Evolutionary conservation across 1,140 invertebrate genomes (phyloP), one percentile per base, ranked within the genome.

Genomic region (Zaprionus ghesquierei): DNA sequence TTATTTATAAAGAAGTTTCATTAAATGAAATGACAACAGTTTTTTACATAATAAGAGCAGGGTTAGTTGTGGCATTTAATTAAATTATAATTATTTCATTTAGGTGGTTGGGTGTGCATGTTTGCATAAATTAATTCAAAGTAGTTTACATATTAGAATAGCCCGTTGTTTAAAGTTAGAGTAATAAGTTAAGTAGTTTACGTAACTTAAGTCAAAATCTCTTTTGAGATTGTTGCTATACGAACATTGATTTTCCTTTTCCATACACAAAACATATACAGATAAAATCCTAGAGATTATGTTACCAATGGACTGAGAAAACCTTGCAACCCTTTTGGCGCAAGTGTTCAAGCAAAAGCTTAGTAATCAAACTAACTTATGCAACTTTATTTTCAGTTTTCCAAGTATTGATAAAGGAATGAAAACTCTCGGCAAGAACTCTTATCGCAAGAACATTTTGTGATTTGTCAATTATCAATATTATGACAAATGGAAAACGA

Each of bases 401-500:
- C 3, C 18, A 20, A 46, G 41, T 12, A 46, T 46, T 46, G 18
- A 46, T 46, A 46, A 46, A 4, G 6, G 41, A 12, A 4, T 3
- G 41, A 12, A 18, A 46, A 46, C 8, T 12, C 4, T 12, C 8
- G 6, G 41, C 18, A 46, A 50, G 18, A 25, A 25, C 13, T 22
- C 23, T 25, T 12, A 51, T 12, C 5, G 22, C 49, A n/a, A 15
- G 23, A 6, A 12, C 8, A 20, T 25, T 51, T 20, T 23, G 22
- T 27, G 49, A 51, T 51, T 51, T 51, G 23, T 51, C 20, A 51
- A 51, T 51, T 51, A 25, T 51, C 23, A 51, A 51, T 51, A 51
- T 51, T 51, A n/a, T 51, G 15, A 22, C 41, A 46, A 46, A 46
- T 46, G 49, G 1, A 25, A 51, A 22, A 51, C 5, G 13, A 51